A percentile compares a stretch with the other conserved stretches of the same genome.
These are phyloP conservation scores for Xanthia icteritia DNA, from an alignment of 2,888 invertebrate genomes.

Conservation along the genomic window DNA sequence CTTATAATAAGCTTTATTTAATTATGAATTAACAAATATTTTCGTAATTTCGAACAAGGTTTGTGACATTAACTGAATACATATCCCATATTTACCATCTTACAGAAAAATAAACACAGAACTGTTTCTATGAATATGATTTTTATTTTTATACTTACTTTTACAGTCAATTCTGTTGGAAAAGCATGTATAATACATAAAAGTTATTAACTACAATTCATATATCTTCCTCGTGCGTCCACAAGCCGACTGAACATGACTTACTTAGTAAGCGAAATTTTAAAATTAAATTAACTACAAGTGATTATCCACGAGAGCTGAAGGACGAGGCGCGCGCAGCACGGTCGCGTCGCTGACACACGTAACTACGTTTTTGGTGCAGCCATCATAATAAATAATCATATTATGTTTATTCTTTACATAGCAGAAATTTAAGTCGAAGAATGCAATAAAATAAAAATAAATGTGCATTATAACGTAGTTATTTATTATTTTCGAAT, in stretches of 20 bases:
- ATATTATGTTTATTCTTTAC: slow-evolving; percentile 72
- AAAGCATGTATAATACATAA: slow-evolving; percentile 89
- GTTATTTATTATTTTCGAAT: slow-evolving; percentile 71
- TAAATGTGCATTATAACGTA: slow-evolving; percentile 75
- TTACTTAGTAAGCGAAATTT: slow-evolving; percentile 88
- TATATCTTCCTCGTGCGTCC: slow-evolving; percentile 83
- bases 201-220: slow-evolving; percentile 88
- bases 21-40: slow-evolving; percentile 91
- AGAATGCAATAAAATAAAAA: slow-evolving; percentile 76
- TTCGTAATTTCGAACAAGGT: slow-evolving; percentile 90
- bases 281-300: slow-evolving; percentile 85
- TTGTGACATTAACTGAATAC: slow-evolving; percentile 90
- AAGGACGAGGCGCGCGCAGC: slow-evolving; percentile 53
- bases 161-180: slow-evolving; percentile 88
- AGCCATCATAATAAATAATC: slow-evolving; percentile 81
- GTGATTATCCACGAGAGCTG: slow-evolving; percentile 69
- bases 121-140: slow-evolving; percentile 89
- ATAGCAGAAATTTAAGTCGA: slow-evolving; percentile 76
- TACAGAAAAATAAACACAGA: slow-evolving; percentile 89
- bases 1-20: slow-evolving; percentile 91
- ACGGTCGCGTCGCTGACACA: slow-evolving; percentile 62
- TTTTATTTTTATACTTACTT: slow-evolving; percentile 89
- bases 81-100: slow-evolving; percentile 86
- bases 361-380: slow-evolving; percentile 76
- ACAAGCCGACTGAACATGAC: slow-evolving; percentile 85